Conservation (phyloP, 2,797 vertebrate genomes). For the Gambelia wislizenii region DNA sequence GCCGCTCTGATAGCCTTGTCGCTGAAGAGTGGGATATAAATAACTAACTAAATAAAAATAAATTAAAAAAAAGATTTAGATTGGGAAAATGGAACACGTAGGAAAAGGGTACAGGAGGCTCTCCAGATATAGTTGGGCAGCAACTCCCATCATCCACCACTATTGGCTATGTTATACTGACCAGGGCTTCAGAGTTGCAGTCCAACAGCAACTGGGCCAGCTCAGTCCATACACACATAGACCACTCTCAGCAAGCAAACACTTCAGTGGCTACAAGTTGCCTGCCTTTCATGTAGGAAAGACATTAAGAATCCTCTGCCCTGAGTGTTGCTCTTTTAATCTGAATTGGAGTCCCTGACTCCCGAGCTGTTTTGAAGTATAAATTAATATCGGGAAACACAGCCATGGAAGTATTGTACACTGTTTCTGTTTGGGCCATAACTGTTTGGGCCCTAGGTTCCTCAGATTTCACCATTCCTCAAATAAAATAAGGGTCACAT, state of each 20-base stretch:
- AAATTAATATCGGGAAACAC: not conserved
- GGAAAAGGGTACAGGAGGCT: too few species aligned
- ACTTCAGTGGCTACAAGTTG: not conserved
- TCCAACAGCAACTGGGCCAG: too few species aligned
- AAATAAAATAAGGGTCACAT: not conserved
- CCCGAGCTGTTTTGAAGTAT: not conserved
- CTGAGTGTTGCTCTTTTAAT: not conserved
- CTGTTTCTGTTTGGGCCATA: not conserved
- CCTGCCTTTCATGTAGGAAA: not conserved
- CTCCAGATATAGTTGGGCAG: too few species aligned
- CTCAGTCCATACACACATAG: not conserved
- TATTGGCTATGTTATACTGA: too few species aligned
- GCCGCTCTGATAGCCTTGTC: too few species aligned
- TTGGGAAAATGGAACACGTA: not conserved
- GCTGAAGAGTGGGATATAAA: too few species aligned
- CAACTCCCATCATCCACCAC: too few species aligned
- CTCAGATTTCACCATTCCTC: not conserved
- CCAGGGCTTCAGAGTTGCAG: too few species aligned
- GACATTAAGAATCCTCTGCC: not conserved
- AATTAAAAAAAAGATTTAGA: not conserved
- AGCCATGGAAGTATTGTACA: not conserved
- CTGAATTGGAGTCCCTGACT: not conserved
- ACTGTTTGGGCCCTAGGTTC: not conserved
- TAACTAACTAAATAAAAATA: too few species aligned
- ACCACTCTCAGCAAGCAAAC: not conserved